Conservation (phyloP, 1,140 invertebrate species). For the Halictus rubicundus region DNA sequence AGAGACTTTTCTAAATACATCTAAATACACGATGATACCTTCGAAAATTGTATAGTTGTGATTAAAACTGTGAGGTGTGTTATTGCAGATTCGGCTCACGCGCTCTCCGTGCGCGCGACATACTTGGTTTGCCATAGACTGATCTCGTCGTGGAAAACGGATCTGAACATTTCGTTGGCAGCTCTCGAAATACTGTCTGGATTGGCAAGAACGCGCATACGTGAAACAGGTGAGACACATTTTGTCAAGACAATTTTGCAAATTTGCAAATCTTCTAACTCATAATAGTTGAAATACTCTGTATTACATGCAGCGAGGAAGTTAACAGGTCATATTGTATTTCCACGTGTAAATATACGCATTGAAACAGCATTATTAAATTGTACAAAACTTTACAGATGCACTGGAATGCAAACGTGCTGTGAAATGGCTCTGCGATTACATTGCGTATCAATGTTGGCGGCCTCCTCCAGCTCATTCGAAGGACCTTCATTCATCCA, state of each 20-base stretch:
- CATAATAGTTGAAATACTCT: conserved; percentile 51
- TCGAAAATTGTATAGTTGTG: not conserved
- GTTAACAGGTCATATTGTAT: conserved; percentile 74
- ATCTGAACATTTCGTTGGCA: conserved; percentile 96
- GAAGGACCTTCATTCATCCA: conserved; percentile 98
- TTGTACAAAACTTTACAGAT: conserved; percentile 81
- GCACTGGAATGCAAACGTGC: conserved; percentile 93
- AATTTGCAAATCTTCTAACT: conserved; percentile 19
- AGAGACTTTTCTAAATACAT: conserved; percentile 2
- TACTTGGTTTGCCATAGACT: conserved; percentile 96
- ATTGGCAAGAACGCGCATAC: conserved; percentile 91
- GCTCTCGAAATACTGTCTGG: conserved; percentile 95
- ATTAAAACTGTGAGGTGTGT: conserved; percentile 23
- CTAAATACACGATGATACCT: not conserved
- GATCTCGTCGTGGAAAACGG: conserved; percentile 97
- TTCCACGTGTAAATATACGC: conserved; percentile 13
- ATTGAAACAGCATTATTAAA: not conserved
- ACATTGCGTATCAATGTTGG: conserved; percentile 97
- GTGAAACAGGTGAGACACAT: conserved; percentile 87
- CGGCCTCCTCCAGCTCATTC: conserved; percentile 97
- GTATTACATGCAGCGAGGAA: conserved; percentile 75
- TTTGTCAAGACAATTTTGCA: conserved; percentile 6
- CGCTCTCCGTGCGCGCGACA: conserved; percentile 93
- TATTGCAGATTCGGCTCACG: conserved; percentile 89
- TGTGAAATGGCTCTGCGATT: conserved; percentile 99